These are phyloP conservation scores for Contarinia nasturtii DNA, from an alignment of 1,140 invertebrate genomes.

Conservation along the genomic window DNA sequence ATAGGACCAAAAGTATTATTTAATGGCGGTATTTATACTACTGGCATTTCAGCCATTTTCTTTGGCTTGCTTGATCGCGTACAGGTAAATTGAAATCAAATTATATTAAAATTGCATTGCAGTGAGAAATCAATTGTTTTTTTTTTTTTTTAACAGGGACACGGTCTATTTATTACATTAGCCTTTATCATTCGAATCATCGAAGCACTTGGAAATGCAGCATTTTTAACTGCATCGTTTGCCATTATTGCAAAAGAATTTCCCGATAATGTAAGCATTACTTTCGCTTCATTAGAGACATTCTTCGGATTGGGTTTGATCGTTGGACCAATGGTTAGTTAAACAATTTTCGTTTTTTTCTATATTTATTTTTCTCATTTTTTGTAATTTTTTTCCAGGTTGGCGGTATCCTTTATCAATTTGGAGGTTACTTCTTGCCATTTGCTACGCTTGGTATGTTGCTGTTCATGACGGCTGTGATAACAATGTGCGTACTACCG, in stretches of 20 bases:
- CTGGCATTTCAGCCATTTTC: slow-evolving; percentile 61
- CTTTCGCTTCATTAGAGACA: slow-evolving; percentile 74
- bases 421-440: slow-evolving; percentile 69
- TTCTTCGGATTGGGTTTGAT: slow-evolving; percentile 79
- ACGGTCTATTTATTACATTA: slow-evolving; percentile 62
- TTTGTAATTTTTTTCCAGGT: too few relatives aligned
- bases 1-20: slow-evolving; percentile 74
- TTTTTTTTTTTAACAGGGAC: slow-evolving; percentile 36
- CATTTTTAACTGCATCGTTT: slow-evolving; percentile 80
- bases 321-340: slow-evolving; percentile 68
- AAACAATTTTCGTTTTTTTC: too few relatives aligned
- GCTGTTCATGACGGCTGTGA: slow-evolving; percentile 51
- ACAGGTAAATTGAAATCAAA: neutral
- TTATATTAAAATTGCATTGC: neutral
- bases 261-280: slow-evolving; percentile 71
- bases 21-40: slow-evolving; percentile 70
- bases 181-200: slow-evolving; percentile 72
- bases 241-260: slow-evolving; percentile 89
- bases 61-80: slow-evolving; percentile 35
- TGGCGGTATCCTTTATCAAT: slow-evolving; percentile 57
- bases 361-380: neutral
- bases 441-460: slow-evolving; percentile 66
- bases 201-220: slow-evolving; percentile 83
- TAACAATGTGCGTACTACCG: slow-evolving; percentile 55
- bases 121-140: neutral